Base-by-base conservation (phyloP, 2,888 invertebrate species). In the Hecatera dysodea region DNA sequence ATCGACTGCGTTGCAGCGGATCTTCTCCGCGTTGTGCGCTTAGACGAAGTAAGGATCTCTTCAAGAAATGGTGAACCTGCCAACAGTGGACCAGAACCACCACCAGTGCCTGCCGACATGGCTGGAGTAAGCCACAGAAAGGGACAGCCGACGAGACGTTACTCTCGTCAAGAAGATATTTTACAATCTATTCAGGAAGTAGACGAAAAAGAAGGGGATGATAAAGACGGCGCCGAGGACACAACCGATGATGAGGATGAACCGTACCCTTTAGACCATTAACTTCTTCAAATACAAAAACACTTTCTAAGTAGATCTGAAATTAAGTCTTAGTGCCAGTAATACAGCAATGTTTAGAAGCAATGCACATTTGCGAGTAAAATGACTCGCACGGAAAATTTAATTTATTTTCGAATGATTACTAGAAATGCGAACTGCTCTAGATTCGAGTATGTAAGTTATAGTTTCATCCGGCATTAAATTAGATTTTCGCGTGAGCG, bases 1-100 rank as follows among this genome's bases (percentile, higher is more conserved):
- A 90, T 94, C 22, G 93, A 94, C 66, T 90, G 92, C 67, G 90
- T 84, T 44, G 87, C 89, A 0, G 90, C 90, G 46, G 95, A 95
- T 53, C 74, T 95, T 6, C 74, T 86, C 0, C 87, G 88, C 57
- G 89, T 95, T 1, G 80, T 94, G 44, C 72, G 77, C n/a, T 75
- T 95, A 29, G 95, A 95, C 66, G 89, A 92, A 74, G 88, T 89
- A 6, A 88, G 95, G 56, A 90, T 93, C 17, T 75, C 68, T 1
- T 79, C 82, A 17, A 87, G 95, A 71, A 82, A 88, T 9, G 91
- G 89, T 3, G 90, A 90, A 9, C 80, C 83, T 2, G 63, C 73
- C 0, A 74, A 73, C 1, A 75, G 78, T 9, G 77, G 74, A 29
- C 72, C 80, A 1, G 59, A 44, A 6, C 75, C 82, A n/a, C 68